These are phyloP conservation scores for Tokudaia tokunoshimensis DNA, from an alignment of 2,797 vertebrate genomes.

Conservation along the genomic window DNA sequence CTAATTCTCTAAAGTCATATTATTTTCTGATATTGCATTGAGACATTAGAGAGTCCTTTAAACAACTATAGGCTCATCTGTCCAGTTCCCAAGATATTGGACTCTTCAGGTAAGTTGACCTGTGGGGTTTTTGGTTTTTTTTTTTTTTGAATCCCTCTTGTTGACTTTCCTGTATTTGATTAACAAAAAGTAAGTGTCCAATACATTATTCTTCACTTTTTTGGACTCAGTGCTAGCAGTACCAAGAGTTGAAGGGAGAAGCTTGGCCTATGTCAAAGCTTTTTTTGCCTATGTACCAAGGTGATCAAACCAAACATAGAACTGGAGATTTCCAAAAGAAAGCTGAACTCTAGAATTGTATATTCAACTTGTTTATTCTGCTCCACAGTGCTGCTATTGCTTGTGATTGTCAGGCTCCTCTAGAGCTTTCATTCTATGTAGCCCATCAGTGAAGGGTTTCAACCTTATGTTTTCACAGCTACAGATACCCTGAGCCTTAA, in stretches of 20 bases:
- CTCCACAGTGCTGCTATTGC: background rate
- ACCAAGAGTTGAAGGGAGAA: slow-evolving; percentile 34
- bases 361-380: background rate
- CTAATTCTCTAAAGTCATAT: background rate
- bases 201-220: slow-evolving; percentile 1
- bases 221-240: background rate
- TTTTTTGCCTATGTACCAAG: slow-evolving; percentile 10
- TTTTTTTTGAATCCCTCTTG: background rate
- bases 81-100: background rate
- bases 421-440: background rate
- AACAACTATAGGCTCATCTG: background rate
- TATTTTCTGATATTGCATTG: slow-evolving; percentile 4
- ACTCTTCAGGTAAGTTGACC: background rate
- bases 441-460: background rate
- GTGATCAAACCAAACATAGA: background rate
- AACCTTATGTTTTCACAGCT: background rate
- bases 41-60: slow-evolving; percentile 8
- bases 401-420: background rate
- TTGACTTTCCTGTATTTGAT: background rate
- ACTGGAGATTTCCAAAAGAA: background rate
- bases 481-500: background rate
- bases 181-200: slow-evolving; percentile 12
- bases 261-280: background rate
- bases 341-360: background rate
- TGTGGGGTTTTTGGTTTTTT: background rate